phyloP scores from a whole-genome alignment of 1,140 invertebrate genomes.

The Phymastichus coffea region DNA sequence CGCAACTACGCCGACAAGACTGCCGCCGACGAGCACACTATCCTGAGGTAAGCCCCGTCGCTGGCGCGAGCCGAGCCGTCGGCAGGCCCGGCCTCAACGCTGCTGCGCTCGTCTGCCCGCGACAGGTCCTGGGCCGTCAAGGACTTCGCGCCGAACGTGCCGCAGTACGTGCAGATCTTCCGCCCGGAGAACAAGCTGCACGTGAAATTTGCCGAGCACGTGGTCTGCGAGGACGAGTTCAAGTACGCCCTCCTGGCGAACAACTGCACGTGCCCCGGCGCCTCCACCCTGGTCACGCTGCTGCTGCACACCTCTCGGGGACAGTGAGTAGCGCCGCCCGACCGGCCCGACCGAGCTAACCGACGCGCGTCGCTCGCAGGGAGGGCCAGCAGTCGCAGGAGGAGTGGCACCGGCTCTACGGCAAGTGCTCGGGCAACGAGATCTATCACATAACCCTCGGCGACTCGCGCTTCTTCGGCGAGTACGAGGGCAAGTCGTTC shows the following conservation, averaged over 20 bases:
- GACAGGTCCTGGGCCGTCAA: constrained; percentile 94
- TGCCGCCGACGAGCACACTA: constrained; percentile 95
- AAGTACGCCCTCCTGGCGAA: constrained; percentile 96
- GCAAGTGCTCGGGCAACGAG: constrained; percentile 97
- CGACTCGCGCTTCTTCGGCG: constrained; percentile 95
- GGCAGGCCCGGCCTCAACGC: too few relatives aligned
- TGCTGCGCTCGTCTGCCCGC: too few relatives aligned
- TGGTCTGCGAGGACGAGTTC: constrained; percentile 97
- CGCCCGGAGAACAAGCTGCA: constrained; percentile 97
- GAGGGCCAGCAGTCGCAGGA: constrained; percentile 96
- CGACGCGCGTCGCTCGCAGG: constrained; percentile 63
- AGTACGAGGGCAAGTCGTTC: constrained; percentile 98
- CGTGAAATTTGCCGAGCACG: constrained; percentile 96
- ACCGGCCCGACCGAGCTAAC: too few relatives aligned
- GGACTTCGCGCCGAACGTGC: constrained; percentile 93
- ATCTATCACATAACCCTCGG: constrained; percentile 96
- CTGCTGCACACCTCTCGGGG: constrained; percentile 93
- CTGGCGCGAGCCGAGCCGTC: too few relatives aligned
- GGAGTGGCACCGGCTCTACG: constrained; percentile 96
- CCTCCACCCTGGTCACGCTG: constrained; percentile 93
- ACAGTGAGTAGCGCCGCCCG: constrained; percentile 78
- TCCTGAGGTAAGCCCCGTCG: constrained; percentile 68
- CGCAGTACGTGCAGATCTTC: constrained; percentile 98
- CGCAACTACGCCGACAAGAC: constrained; percentile 96
- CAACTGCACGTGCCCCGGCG: constrained; percentile 96